phyloP scores from a whole-genome alignment of 1,140 invertebrate genomes.

The Drosophila takahashii region DNA sequence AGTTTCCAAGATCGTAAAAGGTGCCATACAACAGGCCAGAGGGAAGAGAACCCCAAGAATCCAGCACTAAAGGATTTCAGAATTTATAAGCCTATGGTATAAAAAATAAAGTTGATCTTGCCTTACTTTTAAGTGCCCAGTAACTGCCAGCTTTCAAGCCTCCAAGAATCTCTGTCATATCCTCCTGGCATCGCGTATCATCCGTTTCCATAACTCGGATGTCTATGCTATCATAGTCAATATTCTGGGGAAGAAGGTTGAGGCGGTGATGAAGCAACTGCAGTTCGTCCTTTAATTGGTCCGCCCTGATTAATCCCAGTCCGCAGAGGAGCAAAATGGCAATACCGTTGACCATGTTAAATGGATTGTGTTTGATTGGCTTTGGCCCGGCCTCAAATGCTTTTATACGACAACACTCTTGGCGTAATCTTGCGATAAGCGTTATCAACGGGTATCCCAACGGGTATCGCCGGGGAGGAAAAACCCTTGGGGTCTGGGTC shows the following conservation, averaged over 20 bases:
- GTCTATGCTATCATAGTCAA: constrained; percentile 3
- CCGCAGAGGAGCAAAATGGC: constrained; percentile 2
- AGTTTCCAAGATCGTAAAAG: constrained; percentile 57
- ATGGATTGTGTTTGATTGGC: constrained; percentile 1
- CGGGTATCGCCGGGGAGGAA: neutral
- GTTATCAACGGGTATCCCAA: constrained; percentile 26
- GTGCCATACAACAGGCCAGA: constrained; percentile 14
- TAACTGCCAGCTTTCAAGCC: neutral
- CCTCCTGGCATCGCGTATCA: constrained; percentile 3
- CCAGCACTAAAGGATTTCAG: constrained; percentile 37
- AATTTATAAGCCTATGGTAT: neutral
- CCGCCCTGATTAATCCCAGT: neutral
- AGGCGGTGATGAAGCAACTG: neutral
- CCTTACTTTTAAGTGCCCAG: constrained; percentile 38
- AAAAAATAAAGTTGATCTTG: no score
- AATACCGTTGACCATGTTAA: constrained; percentile 20
- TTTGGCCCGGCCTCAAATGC: neutral
- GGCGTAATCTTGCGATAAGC: constrained; percentile 23
- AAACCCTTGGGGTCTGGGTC: constrained; percentile 2
- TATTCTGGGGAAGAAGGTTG: neutral
- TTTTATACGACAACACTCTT: constrained; percentile 13
- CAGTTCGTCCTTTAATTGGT: neutral
- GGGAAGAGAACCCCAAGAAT: constrained; percentile 55
- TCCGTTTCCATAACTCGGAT: neutral
- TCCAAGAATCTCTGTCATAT: constrained; percentile 7